Base-by-base conservation (phyloP, 2,888 invertebrate genomes). In the Coelogynopora nodosa region DNA sequence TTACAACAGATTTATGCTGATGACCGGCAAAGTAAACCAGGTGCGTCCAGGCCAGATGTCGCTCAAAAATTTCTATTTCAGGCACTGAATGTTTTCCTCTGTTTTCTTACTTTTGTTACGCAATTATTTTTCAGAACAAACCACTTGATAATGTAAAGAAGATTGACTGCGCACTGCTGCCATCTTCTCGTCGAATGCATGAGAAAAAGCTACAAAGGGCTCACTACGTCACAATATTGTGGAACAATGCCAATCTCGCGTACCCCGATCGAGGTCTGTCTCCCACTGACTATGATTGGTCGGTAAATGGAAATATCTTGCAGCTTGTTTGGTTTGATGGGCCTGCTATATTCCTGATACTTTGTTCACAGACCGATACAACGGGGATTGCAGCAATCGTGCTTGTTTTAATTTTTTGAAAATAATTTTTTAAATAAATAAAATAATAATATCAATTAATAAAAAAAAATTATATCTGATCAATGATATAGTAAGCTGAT, bases 121-220 rank as follows among this genome's bases (percentile, higher is more conserved):
- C 18, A 18, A 10, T 49, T 49, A 49, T 10, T 10, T 49, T 49
- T 18, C 18, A 87, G 85, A 74, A 86, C 0, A 87, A 86, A n/a
- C 85, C 87, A 27, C 31, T 87, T 23, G 84, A 67, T 1, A 87
- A 87, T n/a, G 29, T 87, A 18, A 74, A 87, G 31, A 49, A 67
- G 86, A 29, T 87, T 27, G 84, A 87, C 31, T 87, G 85, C 31
- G 29, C 86, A 0, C 0, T 86, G 5, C 67, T 87, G n/a, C 87
- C 87, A 86, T 82, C 87, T 23, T 81, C 74, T 30, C 1, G 82
- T 5, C 18, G 26, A 29, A 28, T 82, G 28, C 30, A 82, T 23
- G 23, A 74, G 1, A 81, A 28, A 27, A 49, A 85, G 29, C 84
- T 86, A 29, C 30, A 27, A 29, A 27, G 86, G n/a, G 84, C 84